Base-by-base conservation (phyloP, 2,888 invertebrate genomes). In the Pachliopta kotzebuea region DNA sequence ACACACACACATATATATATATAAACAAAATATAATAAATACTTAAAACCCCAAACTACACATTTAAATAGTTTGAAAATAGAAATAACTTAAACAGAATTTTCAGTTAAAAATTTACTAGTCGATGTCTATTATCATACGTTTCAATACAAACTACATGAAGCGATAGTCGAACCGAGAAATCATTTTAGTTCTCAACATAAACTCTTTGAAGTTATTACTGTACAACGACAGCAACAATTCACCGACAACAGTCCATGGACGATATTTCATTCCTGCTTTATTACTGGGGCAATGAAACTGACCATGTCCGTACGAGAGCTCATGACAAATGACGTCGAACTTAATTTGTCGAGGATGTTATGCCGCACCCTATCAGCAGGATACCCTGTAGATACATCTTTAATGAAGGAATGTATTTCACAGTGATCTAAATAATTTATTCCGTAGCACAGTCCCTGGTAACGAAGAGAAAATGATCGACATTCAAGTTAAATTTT, bases 331-430 rank as follows among this genome's bases (percentile, higher is more conserved):
- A 88, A 89, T 81, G 84, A 81, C 74, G 79, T 72, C 73, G 76
- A 72, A 79, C 78, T 81, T 84, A 88, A 89, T 88, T 88, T 87
- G 87, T 88, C 81, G 76, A 77, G 78, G 73, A 72, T 77, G 78
- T 79, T 80, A 74, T 75, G 78, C 74, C 70, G 74, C 71, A 68
- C 69, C 72, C 70, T 81, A 85, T 81, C 85, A 81, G 82, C 85
- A 84, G 86, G 85, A 84, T 79, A 79, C 80, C 72, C 68, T 65
- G 69, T 66, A 68, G 71, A 70, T 56, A 70, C 70, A 61, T 70
- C 62, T 71, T 70, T 75, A 74, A 77, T 78, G 75, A 79, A 76
- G 72, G 79, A 78, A 80, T 82, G 76, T 78, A 79, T 80, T 66
- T 72, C 71, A 74, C 54, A 65, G 64, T 71, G 71, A 65, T 77